Evolutionary conservation across 2,797 vertebrate species (phyloP).

Genomic region (Oophaga sylvatica): DNA sequence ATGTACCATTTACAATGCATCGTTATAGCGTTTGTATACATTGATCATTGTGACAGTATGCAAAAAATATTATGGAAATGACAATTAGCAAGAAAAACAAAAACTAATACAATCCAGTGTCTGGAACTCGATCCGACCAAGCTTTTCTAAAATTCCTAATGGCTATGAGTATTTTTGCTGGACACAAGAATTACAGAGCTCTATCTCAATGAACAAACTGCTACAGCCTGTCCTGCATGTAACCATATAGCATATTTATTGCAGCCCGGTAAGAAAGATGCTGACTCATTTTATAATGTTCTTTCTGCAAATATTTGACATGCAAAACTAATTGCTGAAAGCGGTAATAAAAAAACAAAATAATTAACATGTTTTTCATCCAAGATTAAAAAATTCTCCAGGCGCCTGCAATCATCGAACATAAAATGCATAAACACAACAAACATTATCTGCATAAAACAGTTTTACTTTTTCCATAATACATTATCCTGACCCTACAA

Average conservation of each 20-base stretch:
- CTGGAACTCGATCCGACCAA: too few relatives aligned
- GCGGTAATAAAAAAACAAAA: slow-evolving; percentile 8
- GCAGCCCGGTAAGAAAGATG: not conserved
- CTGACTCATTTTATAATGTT: slow-evolving; percentile 17
- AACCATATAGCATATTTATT: not conserved
- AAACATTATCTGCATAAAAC: not conserved
- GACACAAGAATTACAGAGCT: not conserved
- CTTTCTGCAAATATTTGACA: slow-evolving; percentile 37
- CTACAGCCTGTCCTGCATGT: not conserved
- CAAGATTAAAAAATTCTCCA: not conserved
- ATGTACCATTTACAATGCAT: too few relatives aligned
- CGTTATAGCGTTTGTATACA: too few relatives aligned
- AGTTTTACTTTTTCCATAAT: not conserved
- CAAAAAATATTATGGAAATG: too few relatives aligned
- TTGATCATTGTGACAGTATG: too few relatives aligned
- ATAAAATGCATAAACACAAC: not conserved
- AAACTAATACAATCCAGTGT: not conserved
- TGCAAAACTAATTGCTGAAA: slow-evolving; percentile 23
- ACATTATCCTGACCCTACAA: not conserved
- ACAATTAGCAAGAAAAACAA: not conserved
- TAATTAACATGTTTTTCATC: slow-evolving; percentile 9
- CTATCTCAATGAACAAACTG: not conserved
- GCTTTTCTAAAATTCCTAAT: not conserved
- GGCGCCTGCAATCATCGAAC: not conserved
- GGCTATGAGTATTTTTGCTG: not conserved